These are phyloP conservation scores for Isurus oxyrinchus DNA, from an alignment of 2,113 vertebrate genomes.

Conservation along the genomic window DNA sequence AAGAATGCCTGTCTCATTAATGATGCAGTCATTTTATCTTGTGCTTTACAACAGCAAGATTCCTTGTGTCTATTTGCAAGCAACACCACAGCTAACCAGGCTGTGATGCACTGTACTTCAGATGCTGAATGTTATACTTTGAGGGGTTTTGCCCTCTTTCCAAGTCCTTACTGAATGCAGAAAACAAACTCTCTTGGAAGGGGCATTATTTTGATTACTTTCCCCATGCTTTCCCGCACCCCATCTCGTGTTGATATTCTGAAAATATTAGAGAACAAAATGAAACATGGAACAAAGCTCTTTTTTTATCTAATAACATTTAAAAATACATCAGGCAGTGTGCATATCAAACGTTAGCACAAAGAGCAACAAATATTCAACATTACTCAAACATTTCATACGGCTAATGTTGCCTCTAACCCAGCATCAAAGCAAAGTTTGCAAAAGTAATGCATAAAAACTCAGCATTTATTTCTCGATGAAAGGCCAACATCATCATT, in stretches of 20 bases:
- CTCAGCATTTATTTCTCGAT: background rate
- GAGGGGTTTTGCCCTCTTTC: background rate
- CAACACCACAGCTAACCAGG: background rate
- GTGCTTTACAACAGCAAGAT: background rate
- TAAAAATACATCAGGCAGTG: background rate
- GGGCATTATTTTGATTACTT: background rate
- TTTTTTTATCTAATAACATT: background rate
- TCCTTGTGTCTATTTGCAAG: conserved; percentile 7
- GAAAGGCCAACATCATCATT: background rate
- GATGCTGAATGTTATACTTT: background rate
- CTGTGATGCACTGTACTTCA: background rate
- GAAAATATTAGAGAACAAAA: background rate
- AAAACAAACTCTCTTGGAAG: background rate
- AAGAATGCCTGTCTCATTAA: conserved; percentile 30
- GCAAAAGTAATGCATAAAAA: background rate
- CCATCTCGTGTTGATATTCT: background rate
- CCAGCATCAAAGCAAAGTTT: conserved; percentile 3
- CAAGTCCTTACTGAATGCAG: background rate
- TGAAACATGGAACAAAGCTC: background rate
- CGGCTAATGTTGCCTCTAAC: background rate
- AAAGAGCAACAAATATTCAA: conserved; percentile 16
- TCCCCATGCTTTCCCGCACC: background rate
- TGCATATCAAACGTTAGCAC: background rate
- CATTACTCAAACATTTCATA: conserved; percentile 9
- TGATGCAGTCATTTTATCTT: conserved; percentile 35